Conservation (phyloP, 1,140 invertebrate genomes). For the Brachionus angularis region DNA sequence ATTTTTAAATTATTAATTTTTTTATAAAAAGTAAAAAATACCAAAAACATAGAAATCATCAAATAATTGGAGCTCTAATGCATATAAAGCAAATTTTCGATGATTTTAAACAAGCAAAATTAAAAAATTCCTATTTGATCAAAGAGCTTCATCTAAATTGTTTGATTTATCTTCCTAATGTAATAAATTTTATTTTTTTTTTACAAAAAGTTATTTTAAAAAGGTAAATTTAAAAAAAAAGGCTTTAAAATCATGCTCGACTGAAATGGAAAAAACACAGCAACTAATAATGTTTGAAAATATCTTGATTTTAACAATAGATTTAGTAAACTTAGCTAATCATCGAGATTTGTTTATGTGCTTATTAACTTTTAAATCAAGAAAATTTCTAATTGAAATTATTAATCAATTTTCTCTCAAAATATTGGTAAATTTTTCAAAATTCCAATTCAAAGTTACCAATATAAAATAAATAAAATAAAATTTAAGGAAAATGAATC, state of each 20-base stretch:
- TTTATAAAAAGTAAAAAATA: constrained; percentile 31
- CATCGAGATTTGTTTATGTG: constrained; percentile 39
- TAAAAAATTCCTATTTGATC: constrained; percentile 7
- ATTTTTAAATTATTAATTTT: too few species aligned
- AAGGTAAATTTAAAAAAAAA: not conserved
- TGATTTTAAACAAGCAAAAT: constrained; percentile 36
- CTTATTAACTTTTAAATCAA: constrained; percentile 21
- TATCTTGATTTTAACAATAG: constrained; percentile 27
- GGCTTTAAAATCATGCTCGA: constrained; percentile 22
- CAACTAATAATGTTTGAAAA: constrained; percentile 19
- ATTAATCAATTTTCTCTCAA: constrained; percentile 26
- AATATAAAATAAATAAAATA: too few species aligned
- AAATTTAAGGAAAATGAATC: constrained; percentile 19
- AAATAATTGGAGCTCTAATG: constrained; percentile 41
- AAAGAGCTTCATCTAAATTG: constrained; percentile 39
- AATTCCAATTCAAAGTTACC: not conserved
- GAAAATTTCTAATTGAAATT: constrained; percentile 43
- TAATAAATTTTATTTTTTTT: not conserved
- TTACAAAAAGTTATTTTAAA: not conserved
- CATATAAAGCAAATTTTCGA: constrained; percentile 34
- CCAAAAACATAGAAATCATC: constrained; percentile 27
- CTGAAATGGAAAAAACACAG: not conserved
- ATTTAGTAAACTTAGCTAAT: constrained; percentile 22
- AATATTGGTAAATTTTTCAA: constrained; percentile 9
- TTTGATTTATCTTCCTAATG: constrained; percentile 41